Percentiles rank a stretch among this genome's conserved stretches.
Evolutionary conservation across 2,797 vertebrate genomes (phyloP).

Genomic region (Phalloptychus januarius): DNA sequence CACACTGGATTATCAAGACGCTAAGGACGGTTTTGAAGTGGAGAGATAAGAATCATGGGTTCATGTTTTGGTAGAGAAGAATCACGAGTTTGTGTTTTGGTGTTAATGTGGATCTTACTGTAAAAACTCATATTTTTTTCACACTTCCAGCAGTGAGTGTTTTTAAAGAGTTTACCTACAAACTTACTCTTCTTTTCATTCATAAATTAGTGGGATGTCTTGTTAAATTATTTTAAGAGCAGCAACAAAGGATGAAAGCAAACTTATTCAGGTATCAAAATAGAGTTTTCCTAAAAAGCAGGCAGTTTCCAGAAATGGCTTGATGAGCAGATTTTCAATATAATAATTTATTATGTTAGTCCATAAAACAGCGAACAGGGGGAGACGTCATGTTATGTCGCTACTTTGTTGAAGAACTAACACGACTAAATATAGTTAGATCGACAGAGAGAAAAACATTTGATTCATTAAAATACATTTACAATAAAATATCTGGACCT

Average conservation of each 20-base stretch:
- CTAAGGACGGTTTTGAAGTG: constrained; percentile 8
- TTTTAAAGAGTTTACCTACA: neutral
- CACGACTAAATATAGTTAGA: no score
- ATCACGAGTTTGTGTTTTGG: no score
- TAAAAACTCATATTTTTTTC: neutral
- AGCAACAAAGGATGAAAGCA: neutral
- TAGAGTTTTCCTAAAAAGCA: neutral
- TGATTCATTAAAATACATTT: no score
- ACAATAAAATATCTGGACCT: no score
- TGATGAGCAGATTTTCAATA: no score
- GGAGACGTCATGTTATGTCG: no score
- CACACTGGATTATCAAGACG: constrained; percentile 41
- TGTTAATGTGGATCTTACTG: neutral
- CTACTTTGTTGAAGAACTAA: no score
- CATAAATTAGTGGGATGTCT: neutral
- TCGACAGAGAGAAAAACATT: no score
- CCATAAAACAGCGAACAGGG: no score
- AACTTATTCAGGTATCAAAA: neutral
- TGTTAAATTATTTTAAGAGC: neutral
- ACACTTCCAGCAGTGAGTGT: neutral
- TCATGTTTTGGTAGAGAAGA: constrained; percentile 14
- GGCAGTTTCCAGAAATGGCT: no score
- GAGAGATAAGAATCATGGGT: neutral
- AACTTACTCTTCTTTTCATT: neutral
- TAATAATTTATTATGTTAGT: no score